phyloP scores from a whole-genome alignment of 2,888 invertebrate genomes.

The Tenthredo livida region DNA sequence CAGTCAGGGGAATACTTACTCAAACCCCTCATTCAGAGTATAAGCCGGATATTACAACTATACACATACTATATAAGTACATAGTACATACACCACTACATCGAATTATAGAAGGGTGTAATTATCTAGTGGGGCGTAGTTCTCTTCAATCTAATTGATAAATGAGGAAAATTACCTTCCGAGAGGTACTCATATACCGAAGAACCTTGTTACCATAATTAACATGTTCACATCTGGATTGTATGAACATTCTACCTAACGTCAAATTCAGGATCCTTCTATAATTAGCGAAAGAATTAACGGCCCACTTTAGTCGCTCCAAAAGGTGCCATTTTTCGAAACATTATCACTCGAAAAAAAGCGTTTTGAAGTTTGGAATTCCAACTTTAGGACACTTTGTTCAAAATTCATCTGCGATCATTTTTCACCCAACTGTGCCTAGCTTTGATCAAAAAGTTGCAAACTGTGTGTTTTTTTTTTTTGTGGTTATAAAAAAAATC shows the following conservation, averaged over 20 bases:
- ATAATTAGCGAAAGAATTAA: neutral
- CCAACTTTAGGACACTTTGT: no score
- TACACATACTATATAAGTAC: neutral
- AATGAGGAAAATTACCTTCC: slow-evolving; percentile 21
- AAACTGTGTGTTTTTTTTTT: no score
- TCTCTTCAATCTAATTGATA: slow-evolving; percentile 32
- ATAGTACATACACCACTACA: neutral
- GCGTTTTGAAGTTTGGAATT: no score
- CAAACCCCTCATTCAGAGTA: neutral
- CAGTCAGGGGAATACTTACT: slow-evolving; percentile 19
- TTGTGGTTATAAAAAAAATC: no score
- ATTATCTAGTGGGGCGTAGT: slow-evolving; percentile 31
- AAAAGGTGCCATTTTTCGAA: no score
- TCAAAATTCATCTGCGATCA: no score
- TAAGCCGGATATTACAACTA: slow-evolving; percentile 20
- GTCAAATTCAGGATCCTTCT: neutral
- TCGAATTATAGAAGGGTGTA: slow-evolving; percentile 20
- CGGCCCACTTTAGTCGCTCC: neutral
- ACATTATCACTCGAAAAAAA: no score
- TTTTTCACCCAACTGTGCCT: no score
- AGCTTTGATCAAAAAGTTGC: no score
- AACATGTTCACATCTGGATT: neutral
- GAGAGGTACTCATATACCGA: neutral
- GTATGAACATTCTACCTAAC: neutral
- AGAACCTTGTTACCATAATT: neutral